phyloP scores from a whole-genome alignment of 2,888 invertebrate species.

The Thalpophila matura region DNA sequence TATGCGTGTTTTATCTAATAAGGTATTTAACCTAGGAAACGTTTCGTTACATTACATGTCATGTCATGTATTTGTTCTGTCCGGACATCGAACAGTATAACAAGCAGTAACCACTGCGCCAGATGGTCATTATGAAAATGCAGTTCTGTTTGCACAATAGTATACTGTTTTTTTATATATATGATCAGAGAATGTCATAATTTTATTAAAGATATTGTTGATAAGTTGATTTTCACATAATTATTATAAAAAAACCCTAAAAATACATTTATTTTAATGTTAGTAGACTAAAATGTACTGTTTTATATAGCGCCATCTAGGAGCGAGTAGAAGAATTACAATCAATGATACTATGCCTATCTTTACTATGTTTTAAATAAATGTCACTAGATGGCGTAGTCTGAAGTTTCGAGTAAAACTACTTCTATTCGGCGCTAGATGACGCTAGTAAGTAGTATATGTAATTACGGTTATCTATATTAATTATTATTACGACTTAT shows the following conservation, averaged over 20 bases:
- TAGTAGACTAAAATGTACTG: no score
- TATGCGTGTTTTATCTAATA: no score
- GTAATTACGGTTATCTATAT: no score
- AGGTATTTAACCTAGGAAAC: no score
- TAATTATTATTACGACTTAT: no score
- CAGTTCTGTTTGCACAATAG: background rate
- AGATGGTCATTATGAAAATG: background rate
- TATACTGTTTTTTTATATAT: no score
- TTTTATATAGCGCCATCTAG: conserved; percentile 47
- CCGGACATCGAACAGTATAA: conserved; percentile 11
- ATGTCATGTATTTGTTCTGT: background rate
- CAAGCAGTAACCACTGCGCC: background rate
- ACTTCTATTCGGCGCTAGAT: conserved; percentile 60
- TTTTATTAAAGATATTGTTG: no score
- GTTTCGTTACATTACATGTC: no score
- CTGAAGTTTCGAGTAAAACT: background rate
- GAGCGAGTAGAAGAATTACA: conserved; percentile 31
- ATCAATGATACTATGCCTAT: background rate
- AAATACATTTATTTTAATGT: no score
- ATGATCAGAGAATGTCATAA: no score
- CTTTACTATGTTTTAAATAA: background rate
- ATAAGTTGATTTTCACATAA: no score
- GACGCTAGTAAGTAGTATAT: conserved; percentile 40
- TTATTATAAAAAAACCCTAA: no score
- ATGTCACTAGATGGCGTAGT: conserved; percentile 42